Evolutionary conservation across 2,113 vertebrate species (phyloP).

Genomic region (Labeo rohita): DNA sequence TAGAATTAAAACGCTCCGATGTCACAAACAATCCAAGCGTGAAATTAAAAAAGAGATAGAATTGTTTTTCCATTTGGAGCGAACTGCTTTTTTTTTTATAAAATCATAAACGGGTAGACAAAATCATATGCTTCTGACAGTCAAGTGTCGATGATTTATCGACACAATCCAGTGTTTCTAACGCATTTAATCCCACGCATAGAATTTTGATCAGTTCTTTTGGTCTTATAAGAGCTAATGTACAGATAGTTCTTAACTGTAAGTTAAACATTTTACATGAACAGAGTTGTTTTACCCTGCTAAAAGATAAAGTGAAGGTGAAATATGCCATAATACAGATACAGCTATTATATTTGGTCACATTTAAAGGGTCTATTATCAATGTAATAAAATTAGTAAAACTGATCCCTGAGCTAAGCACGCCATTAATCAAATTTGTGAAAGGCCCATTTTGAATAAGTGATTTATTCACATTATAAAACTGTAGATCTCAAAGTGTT

Average conservation of each 20-base stretch:
- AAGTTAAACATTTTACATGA: neutral
- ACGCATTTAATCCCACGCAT: neutral
- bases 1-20: slow-evolving; percentile 45
- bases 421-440: neutral
- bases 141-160: neutral
- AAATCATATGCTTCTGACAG: neutral
- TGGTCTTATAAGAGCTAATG: neutral
- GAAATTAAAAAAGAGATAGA: neutral
- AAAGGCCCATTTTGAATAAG: neutral
- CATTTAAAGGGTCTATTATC: neutral
- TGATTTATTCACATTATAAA: neutral
- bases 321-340: neutral
- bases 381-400: neutral
- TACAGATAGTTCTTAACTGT: neutral
- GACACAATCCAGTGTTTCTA: neutral
- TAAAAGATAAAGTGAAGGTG: neutral
- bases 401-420: neutral
- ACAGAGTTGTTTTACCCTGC: neutral
- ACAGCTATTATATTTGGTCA: neutral
- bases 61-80: neutral
- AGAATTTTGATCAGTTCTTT: neutral
- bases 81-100: neutral
- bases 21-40: slow-evolving; percentile 24
- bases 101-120: neutral
- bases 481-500: neutral